phyloP scores from a whole-genome alignment of 2,113 vertebrate genomes.

The Nettapus auritus region DNA sequence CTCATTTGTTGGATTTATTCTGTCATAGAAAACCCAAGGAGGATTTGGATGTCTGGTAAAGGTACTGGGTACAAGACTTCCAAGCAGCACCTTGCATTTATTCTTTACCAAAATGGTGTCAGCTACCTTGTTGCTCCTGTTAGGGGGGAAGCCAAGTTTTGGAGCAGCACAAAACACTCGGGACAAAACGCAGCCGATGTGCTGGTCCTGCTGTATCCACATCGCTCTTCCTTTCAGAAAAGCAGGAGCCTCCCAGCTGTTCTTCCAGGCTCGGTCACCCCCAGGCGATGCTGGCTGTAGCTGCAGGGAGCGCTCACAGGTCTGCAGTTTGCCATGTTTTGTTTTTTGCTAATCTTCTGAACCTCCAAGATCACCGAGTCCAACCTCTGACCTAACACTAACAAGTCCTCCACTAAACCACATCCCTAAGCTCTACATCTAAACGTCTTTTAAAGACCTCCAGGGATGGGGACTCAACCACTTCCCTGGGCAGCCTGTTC shows the following conservation, averaged over 20 bases:
- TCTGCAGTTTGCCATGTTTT: background rate
- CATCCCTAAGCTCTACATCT: too few species aligned
- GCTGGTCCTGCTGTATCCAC: background rate
- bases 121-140: too few species aligned
- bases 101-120: background rate
- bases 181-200: background rate
- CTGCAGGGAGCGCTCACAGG: background rate
- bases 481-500: too few species aligned
- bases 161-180: background rate
- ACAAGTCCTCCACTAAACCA: too few species aligned
- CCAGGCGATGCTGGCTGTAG: fast-evolving
- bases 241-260: fast-evolving
- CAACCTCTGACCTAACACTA: too few species aligned
- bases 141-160: background rate
- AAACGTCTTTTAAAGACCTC: too few species aligned
- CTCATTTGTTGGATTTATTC: background rate
- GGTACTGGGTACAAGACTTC: background rate
- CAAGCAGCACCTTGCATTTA: background rate
- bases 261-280: background rate
- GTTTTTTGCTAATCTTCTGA: background rate
- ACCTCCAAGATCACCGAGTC: too few species aligned
- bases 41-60: background rate
- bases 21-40: background rate
- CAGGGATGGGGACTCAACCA: too few species aligned
- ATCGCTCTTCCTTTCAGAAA: fast-evolving